These are phyloP conservation scores for Argya squamiceps DNA, from an alignment of 2,797 vertebrate genomes.

Conservation along the genomic window DNA sequence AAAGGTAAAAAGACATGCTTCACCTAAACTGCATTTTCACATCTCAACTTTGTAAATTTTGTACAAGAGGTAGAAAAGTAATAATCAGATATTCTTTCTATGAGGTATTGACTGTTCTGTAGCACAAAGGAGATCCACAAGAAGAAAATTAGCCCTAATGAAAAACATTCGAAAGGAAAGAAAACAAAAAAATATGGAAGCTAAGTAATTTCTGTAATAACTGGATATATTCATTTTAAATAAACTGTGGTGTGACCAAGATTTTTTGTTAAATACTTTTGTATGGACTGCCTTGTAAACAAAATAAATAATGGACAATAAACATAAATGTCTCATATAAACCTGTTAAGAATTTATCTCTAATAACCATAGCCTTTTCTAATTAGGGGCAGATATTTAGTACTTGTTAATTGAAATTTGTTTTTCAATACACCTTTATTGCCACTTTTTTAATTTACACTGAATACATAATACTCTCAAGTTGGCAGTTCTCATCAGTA, in stretches of 20 bases:
- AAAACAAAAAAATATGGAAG: neutral
- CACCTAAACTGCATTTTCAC: neutral
- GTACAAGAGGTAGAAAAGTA: neutral
- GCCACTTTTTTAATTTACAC: neutral
- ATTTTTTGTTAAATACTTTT: neutral
- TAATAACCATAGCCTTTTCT: neutral
- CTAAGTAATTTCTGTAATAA: neutral
- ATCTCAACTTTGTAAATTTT: neutral
- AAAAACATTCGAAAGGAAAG: neutral
- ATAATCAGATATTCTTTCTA: neutral
- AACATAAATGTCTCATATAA: neutral
- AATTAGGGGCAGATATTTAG: neutral
- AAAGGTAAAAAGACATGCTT: neutral
- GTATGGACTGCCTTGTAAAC: neutral
- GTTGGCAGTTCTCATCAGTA: neutral
- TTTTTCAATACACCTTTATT: neutral
- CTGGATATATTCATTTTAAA: neutral
- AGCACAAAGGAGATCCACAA: neutral
- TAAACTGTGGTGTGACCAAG: neutral
- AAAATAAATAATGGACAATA: neutral
- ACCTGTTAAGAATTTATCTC: neutral
- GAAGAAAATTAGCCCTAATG: neutral
- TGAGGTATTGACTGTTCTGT: neutral
- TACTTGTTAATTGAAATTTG: constrained; percentile 2
- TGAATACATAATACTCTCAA: neutral